Conservation (phyloP, 2,888 invertebrate genomes). For the Drosophila infuscata region DNA sequence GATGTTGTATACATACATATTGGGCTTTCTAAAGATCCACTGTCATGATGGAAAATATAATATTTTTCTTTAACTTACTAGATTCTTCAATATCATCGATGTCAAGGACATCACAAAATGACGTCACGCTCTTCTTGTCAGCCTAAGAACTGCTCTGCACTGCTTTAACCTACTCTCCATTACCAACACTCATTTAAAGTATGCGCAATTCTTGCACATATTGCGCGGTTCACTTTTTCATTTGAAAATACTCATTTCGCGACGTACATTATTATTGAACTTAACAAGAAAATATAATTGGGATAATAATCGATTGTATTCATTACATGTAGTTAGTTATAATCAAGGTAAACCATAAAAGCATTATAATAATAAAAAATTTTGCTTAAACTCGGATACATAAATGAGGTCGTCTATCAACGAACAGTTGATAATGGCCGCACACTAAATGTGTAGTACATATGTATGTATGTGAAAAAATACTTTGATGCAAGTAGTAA, state of each 20-base stretch:
- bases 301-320: slow-evolving; percentile 7
- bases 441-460: neutral
- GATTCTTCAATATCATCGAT: neutral
- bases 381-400: neutral
- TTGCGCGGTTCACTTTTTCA: neutral
- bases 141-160: neutral
- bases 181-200: neutral
- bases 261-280: neutral
- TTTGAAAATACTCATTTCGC: neutral
- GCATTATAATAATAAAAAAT: neutral
- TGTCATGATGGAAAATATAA: too few relatives aligned
- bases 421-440: slow-evolving; percentile 13
- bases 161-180: neutral
- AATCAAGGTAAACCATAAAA: neutral
- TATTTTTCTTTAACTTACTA: neutral
- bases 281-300: neutral
- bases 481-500: slow-evolving; percentile 6
- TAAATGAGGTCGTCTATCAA: slow-evolving; percentile 12
- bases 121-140: neutral
- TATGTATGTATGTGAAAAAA: neutral
- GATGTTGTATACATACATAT: too few relatives aligned
- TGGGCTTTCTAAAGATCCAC: neutral
- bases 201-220: neutral
- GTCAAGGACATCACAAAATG: neutral
- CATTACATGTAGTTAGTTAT: slow-evolving; percentile 2